Percentiles rank a stretch among this genome's conserved stretches.
phyloP scores from a whole-genome alignment of 2,797 vertebrate species.

The Poeciliopsis presidionis region DNA sequence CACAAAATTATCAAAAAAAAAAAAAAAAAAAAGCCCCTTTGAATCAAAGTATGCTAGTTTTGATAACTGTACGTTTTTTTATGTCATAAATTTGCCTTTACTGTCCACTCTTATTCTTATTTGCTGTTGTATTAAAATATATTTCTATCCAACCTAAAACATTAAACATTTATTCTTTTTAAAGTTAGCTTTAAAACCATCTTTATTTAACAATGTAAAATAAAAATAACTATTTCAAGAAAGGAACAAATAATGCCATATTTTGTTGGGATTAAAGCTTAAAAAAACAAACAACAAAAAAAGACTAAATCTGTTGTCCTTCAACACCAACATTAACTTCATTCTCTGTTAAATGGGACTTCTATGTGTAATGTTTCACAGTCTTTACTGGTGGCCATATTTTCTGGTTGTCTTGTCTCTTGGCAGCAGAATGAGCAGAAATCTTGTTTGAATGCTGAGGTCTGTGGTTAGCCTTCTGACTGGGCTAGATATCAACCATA shows the following conservation, averaged over 20 bases:
- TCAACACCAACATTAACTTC: background rate
- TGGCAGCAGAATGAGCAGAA: background rate
- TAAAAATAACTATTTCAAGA: background rate
- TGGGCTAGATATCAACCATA: background rate
- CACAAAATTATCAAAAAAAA: too few species aligned
- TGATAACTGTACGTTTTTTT: background rate
- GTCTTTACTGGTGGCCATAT: background rate
- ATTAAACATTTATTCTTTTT: background rate
- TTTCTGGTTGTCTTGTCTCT: background rate
- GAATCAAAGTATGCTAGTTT: background rate
- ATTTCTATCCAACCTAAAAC: background rate
- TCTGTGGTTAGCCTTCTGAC: background rate
- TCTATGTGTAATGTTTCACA: background rate
- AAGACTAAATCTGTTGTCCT: background rate
- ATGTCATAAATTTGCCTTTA: background rate
- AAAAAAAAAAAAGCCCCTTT: background rate
- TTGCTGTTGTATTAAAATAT: background rate
- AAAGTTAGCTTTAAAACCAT: background rate
- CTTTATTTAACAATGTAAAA: background rate
- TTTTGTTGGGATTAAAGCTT: background rate
- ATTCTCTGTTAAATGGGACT: background rate
- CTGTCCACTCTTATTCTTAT: background rate
- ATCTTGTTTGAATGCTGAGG: background rate
- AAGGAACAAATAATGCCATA: background rate
- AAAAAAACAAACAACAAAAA: background rate